phyloP scores from a whole-genome alignment of 2,888 invertebrate genomes.

The Nephrotoma guestfalica region DNA sequence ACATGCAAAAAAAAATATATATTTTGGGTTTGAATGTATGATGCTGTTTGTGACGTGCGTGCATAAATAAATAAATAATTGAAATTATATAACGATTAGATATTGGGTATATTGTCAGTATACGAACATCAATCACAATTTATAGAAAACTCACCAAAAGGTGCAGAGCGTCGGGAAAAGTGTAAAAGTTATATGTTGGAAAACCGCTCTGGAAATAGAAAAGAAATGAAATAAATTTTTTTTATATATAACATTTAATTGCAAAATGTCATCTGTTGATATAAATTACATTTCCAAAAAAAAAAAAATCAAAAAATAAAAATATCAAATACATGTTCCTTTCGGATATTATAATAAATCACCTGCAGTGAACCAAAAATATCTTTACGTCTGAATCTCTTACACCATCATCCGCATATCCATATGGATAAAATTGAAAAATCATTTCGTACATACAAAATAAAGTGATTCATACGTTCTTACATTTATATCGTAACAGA shows the following conservation, averaged over 20 bases:
- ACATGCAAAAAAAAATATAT: neutral
- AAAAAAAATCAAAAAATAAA: neutral
- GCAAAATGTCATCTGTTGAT: neutral
- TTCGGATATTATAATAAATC: neutral
- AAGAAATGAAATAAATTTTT: constrained; percentile 11
- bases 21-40: neutral
- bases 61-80: neutral
- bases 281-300: neutral
- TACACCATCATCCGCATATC: neutral
- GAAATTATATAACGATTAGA: neutral
- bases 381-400: neutral
- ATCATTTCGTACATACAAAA: neutral
- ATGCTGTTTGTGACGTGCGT: neutral
- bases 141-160: constrained; percentile 13
- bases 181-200: constrained; percentile 14
- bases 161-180: constrained; percentile 14
- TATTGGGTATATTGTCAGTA: neutral
- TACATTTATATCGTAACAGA: neutral
- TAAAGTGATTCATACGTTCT: neutral
- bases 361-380: neutral
- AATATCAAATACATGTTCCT: neutral
- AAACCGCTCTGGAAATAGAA: constrained; percentile 14
- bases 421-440: neutral
- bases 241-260: neutral
- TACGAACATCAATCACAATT: neutral